Evolutionary conservation across 1,140 invertebrate genomes (phyloP).

Genomic region (Triops cancriformis): DNA sequence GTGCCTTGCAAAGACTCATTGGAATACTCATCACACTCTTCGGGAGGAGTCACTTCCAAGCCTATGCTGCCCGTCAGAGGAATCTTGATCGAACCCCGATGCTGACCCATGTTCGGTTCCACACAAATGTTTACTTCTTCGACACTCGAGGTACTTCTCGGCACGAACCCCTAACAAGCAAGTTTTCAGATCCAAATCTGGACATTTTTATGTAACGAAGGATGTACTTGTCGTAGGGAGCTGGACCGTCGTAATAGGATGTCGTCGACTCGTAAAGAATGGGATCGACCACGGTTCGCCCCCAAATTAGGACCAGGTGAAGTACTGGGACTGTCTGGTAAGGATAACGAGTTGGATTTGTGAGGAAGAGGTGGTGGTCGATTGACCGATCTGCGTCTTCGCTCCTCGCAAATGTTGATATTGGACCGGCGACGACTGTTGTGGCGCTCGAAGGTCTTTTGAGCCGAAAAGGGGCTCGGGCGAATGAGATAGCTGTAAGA

Average conservation of each 20-base stretch:
- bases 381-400: constrained; percentile 39
- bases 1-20: constrained; percentile 26
- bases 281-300: constrained; percentile 58
- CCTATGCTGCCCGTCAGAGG: constrained; percentile 76
- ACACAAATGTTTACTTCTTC: constrained; percentile 22
- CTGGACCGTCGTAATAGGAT: constrained; percentile 72
- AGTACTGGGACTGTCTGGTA: constrained; percentile 76
- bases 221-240: constrained; percentile 59
- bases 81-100: constrained; percentile 56
- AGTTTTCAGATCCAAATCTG: background rate
- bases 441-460: constrained; percentile 85
- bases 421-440: constrained; percentile 82
- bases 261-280: constrained; percentile 73
- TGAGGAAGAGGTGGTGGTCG: constrained; percentile 56
- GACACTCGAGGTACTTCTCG: constrained; percentile 22
- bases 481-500: constrained; percentile 67
- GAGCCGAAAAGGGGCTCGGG: constrained; percentile 82
- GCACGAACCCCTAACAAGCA: constrained; percentile 38
- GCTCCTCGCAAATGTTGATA: constrained; percentile 72
- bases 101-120: constrained; percentile 29
- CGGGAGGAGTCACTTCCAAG: constrained; percentile 71
- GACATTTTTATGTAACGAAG: constrained; percentile 34
- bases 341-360: constrained; percentile 76
- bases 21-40: constrained; percentile 44
- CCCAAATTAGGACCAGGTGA: constrained; percentile 49